Evolutionary conservation across 2,888 invertebrate species (phyloP).

Genomic region (Drosophila mulleri): DNA sequence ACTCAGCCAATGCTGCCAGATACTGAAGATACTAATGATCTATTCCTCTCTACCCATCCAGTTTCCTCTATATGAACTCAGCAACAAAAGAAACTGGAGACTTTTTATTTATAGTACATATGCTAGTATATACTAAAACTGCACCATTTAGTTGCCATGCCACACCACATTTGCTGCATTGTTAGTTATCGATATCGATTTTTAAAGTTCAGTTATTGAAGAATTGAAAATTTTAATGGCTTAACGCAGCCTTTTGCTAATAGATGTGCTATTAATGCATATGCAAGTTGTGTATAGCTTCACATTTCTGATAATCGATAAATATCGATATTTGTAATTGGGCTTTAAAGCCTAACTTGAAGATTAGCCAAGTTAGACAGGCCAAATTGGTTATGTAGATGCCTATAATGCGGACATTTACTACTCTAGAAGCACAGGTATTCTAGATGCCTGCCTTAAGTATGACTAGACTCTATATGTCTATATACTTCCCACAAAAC

Average conservation of each 20-base stretch:
- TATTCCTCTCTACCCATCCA: neutral
- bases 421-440: too few relatives aligned
- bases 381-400: neutral
- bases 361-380: neutral
- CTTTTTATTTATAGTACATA: neutral
- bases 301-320: neutral
- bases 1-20: neutral
- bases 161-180: too few relatives aligned
- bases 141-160: neutral
- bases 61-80: neutral
- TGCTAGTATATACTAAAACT: neutral
- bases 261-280: neutral
- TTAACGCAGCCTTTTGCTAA: neutral
- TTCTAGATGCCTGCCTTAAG: too few relatives aligned
- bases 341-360: neutral
- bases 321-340: neutral
- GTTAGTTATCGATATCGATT: neutral
- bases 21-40: neutral
- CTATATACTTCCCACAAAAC: neutral
- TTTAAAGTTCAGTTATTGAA: neutral
- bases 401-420: neutral
- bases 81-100: neutral
- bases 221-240: neutral
- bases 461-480: neutral
- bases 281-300: too few relatives aligned